A percentile compares a stretch with the other conserved stretches of the same genome.
phyloP scores from a whole-genome alignment of 2,888 invertebrate species.

The Meghimatium bilineatum region DNA sequence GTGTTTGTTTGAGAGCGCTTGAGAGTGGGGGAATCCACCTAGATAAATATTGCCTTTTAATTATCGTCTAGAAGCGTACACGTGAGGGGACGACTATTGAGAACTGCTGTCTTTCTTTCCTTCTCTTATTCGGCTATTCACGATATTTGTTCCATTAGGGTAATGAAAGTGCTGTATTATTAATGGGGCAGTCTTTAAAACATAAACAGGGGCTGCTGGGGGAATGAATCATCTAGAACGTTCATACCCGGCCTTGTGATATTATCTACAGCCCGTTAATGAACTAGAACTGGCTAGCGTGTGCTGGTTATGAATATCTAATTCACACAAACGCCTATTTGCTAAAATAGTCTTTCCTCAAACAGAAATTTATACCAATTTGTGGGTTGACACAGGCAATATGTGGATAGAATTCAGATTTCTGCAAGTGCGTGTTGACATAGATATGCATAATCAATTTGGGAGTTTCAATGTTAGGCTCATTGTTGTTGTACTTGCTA shows the following conservation, averaged over 20 bases:
- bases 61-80: slow-evolving; percentile 5
- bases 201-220: background rate
- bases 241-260: background rate
- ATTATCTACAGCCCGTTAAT: background rate
- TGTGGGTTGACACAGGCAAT: too few species aligned
- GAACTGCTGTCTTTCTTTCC: background rate
- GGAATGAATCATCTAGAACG: background rate
- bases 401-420: background rate
- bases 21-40: background rate
- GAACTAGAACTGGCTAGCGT: background rate
- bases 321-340: background rate
- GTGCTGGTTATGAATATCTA: background rate
- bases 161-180: slow-evolving; percentile 13
- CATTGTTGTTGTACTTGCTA: too few species aligned
- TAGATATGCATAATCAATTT: too few species aligned
- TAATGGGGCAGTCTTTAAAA: background rate
- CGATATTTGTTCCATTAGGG: slow-evolving; percentile 12
- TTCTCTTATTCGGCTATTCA: background rate
- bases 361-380: too few species aligned
- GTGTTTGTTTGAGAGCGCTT: slow-evolving; percentile 27
- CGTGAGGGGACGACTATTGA: background rate
- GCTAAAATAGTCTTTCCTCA: background rate
- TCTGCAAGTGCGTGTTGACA: too few species aligned
- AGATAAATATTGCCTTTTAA: slow-evolving; percentile 35
- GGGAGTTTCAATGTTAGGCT: too few species aligned